Conservation (phyloP, 2,888 invertebrate genomes). For the Drosophila neoperkinsi region DNA sequence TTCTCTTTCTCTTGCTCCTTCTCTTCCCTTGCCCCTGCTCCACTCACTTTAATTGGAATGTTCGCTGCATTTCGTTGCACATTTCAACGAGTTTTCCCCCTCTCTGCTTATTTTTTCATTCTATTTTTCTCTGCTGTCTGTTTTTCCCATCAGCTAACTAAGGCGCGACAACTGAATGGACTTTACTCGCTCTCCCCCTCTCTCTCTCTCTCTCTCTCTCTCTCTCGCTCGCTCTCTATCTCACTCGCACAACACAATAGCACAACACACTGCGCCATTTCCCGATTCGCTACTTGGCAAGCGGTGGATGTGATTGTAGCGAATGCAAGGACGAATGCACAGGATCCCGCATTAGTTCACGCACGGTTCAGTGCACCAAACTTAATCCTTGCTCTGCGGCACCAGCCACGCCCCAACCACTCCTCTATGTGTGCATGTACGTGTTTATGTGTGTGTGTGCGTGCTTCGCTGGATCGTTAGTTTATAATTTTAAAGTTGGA, state of each 20-base stretch:
- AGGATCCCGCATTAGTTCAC: constrained; percentile 75
- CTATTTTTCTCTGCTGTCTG: constrained; percentile 3
- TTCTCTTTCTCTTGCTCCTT: not conserved
- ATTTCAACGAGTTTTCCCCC: constrained; percentile 45
- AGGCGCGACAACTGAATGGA: constrained; percentile 67
- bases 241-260: constrained; percentile 10
- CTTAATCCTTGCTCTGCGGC: constrained; percentile 75
- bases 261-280: constrained; percentile 42
- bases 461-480: constrained; percentile 74
- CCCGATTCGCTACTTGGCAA: constrained; percentile 53
- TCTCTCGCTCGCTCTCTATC: not conserved
- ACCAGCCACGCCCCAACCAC: constrained; percentile 31
- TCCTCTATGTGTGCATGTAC: not conserved
- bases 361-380: constrained; percentile 79
- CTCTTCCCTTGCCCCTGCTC: not conserved
- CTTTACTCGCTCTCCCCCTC: constrained; percentile 24
- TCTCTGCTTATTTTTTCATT: not conserved
- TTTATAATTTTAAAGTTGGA: constrained; percentile 82
- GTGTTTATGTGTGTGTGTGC: constrained; percentile 22
- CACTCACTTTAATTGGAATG: constrained; percentile 67
- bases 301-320: constrained; percentile 73
- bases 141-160: constrained; percentile 59
- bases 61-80: constrained; percentile 50
- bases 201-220: not conserved
- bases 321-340: constrained; percentile 76